Conservation (phyloP, 2,888 invertebrate genomes). For the Zeuzera pyrina region DNA sequence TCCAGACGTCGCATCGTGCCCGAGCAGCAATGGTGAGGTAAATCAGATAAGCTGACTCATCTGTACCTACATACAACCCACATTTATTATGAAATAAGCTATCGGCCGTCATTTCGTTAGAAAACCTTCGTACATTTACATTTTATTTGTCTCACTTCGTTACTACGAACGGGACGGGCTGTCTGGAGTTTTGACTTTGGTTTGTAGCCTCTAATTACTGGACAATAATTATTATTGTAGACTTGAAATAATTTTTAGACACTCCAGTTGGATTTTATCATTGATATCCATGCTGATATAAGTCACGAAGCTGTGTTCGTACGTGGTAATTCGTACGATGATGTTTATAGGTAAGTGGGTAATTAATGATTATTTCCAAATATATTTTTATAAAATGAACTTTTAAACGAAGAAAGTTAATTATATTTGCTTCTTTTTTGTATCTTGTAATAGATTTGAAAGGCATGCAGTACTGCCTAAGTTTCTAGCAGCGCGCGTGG, state of each 20-base stretch:
- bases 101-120: no score
- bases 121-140: no score
- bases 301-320: conserved; percentile 95
- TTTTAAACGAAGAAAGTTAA: conserved; percentile 1
- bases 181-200: no score
- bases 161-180: no score
- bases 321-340: conserved; percentile 94
- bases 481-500: conserved; percentile 87
- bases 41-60: no score
- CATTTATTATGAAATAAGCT: no score
- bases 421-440: neutral
- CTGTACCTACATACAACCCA: no score
- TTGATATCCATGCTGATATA: conserved; percentile 96
- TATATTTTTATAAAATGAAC: conserved; percentile 2
- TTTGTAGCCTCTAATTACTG: no score
- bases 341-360: conserved; percentile 82
- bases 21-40: no score
- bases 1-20: no score
- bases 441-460: conserved; percentile 79
- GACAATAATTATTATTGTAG: no score
- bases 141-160: no score
- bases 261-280: conserved; percentile 89
- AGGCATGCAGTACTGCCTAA: conserved; percentile 96
- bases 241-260: conserved; percentile 45
- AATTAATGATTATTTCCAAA: neutral